Base-by-base conservation (phyloP, 64 coral and sea anemone species). In the Actinia equina region DNA sequence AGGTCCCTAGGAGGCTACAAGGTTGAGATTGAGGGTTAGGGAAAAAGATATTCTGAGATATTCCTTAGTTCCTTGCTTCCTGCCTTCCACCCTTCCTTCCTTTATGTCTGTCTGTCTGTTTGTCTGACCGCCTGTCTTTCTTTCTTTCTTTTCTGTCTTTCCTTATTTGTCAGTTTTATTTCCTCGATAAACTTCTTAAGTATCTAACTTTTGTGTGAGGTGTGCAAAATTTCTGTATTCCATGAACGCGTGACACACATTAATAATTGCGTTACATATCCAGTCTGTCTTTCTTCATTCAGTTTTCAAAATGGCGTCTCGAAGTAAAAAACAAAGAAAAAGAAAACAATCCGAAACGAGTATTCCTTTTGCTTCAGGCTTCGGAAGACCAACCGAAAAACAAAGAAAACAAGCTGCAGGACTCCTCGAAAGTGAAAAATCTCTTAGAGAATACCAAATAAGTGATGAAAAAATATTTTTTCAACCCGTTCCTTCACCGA, bases 321-420 rank as follows among this genome's bases (percentile, higher is more conserved):
- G 69, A 30, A 74, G 69, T 41, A 30, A 26, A 15, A 89, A 78
- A 77, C 77, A 51, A 62, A 76, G 42, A 22, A 93, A 90, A 41
- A 83, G 85, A 52, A 95, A 89, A 87, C 30, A 52, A 14, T 43
- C 18, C 3, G 43, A 77, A 46, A 25, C 63, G n/a, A 51, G 54
- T 49, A 58, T 93, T 77, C 52, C 67, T 14, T 93, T 92, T 87
- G 91, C 94, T 20, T 15, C 58, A 61, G 91, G 79, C 37, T 95
- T 95, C 86, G 84, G 59, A 76, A 65, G 44, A 49, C 94, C 94
- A 79, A 95, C 83, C 2, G 58, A 74, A 46, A 92, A 85, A 80
- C 77, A 93, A 87, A 95, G 91, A 16, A 19, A 44, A 7, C 84
- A 82, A 86, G 94, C 94, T 82, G 60, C 89, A 20, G 94, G 91